Evolutionary conservation across 1,140 invertebrate genomes (phyloP), one percentile per base, ranked within the genome.

Genomic region (Marisa cornuarietis): DNA sequence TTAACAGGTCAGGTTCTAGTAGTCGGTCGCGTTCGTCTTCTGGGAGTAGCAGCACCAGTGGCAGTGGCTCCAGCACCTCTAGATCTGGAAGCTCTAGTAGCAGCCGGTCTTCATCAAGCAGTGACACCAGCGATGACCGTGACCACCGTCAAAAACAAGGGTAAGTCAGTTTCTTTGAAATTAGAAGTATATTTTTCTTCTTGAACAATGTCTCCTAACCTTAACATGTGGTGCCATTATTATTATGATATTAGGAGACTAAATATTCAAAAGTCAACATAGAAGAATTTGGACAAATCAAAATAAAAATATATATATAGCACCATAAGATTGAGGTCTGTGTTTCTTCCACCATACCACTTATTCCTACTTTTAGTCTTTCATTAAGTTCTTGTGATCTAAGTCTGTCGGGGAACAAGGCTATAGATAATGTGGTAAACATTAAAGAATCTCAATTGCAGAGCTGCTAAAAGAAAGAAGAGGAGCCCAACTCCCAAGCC

Each of bases 401-500:
- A 42, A 42, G 31, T 42, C 31, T 42, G 31, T 42, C 6, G 31
- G 31, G 31, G 31, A 42, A 42, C 31, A 42, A 42, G 31, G 31
- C 31, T 42, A 42, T 42, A 42, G 31, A 42, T 42, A 6, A 42
- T 42, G 31, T 42, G 31, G 31, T 42, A 42, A 42, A 42, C 31
- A 42, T 42, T 42, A 42, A 42, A 42, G 31, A 42, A 42, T 42
- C 66, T 80, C 31, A 16, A 49, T 80, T 72, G 5, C 77, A 87
- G 86, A 72, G 85, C 86, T 26, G 85, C 85, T n/a, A 85, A 85
- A 62, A 83, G 86, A 63, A 84, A 82, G 71, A 88, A 87, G 79
- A 79, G 85, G 69, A 88, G 85, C 76, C 88, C 87, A 72, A 85
- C 88, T n/a, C 88, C 88, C 8, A 87, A 87, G 80, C 87, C 87